Conservation (phyloP, 2,113 vertebrate genomes). For the Actinemys pallida region DNA sequence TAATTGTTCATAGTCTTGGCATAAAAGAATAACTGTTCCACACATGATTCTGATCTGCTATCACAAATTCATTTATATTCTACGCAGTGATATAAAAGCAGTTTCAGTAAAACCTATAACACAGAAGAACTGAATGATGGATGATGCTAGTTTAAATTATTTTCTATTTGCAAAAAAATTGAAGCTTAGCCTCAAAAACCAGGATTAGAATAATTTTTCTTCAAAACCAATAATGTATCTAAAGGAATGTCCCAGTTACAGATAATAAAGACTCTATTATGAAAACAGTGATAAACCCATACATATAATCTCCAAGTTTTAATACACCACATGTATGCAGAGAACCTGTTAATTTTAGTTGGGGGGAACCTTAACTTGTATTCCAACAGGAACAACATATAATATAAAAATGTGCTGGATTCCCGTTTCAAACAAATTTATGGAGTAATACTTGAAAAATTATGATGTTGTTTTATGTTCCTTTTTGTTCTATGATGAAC, state of each 20-base stretch:
- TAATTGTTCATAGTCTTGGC: conserved; percentile 21
- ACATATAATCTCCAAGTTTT: conserved; percentile 23
- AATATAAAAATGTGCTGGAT: not conserved
- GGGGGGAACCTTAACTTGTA: conserved; percentile 26
- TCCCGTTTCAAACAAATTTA: conserved; percentile 13
- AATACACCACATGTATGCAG: conserved; percentile 33
- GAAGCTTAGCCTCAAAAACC: conserved; percentile 17
- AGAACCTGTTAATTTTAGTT: conserved; percentile 19
- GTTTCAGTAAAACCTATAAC: not conserved
- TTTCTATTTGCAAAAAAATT: conserved; percentile 56
- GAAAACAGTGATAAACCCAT: conserved; percentile 18
- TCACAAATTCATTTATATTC: conserved; percentile 24
- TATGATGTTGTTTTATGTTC: conserved; percentile 28
- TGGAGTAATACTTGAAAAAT: conserved; percentile 49
- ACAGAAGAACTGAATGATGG: conserved; percentile 7
- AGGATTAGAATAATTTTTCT: conserved; percentile 26
- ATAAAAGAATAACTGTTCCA: not conserved
- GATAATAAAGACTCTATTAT: conserved; percentile 19
- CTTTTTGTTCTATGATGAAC: not conserved
- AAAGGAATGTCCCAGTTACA: conserved; percentile 11
- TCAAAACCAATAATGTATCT: conserved; percentile 6
- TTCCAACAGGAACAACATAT: not conserved
- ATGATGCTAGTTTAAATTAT: conserved; percentile 33
- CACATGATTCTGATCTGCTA: not conserved
- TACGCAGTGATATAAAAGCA: conserved; percentile 30